Base-by-base conservation (phyloP, 1,140 invertebrate species). In the Bombus confusus region DNA sequence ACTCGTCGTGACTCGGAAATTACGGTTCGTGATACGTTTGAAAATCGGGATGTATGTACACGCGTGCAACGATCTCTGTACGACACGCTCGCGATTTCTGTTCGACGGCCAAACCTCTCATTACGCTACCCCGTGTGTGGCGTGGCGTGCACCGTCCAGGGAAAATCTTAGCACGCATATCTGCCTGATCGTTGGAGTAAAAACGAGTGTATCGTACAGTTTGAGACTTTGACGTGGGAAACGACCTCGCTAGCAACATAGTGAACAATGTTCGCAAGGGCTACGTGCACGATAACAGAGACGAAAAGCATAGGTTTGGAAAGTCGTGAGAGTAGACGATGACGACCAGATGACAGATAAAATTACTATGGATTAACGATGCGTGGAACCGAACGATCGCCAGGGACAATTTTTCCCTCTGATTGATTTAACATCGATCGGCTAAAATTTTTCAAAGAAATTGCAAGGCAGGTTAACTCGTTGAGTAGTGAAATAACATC, bases 1-100 rank as follows among this genome's bases (percentile, higher is more conserved):
- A 74, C 37, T 75, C n/a, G 69, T 75, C 62, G 39, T 64, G 57
- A 64, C 64, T 52, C 28, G 37, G 22, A 86, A 91, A 91, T 91
- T 91, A 69, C 85, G 8, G 72, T 90, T 89, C 87, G 86, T 90
- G 85, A 83, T 80, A 59, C 71, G 83, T 74, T 47, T 69, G 22
- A 13, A 47, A 52, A 52, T 47, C 57, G 31, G 47, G 31, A 31
- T 52, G 31, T 13, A 31, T 52, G 28, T 22, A 62, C 37, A 62
- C 52, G 75, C 66, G 31, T 59, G 37, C 34, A 78, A 69, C 68
- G 73, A 31, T 31, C 41, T 25, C n/a, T 62, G 25, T 18, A 47
- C 28, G n/a, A 84, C 66, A 77, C 64, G 80, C 71, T 86, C 22
- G 59, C 64, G 83, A 83, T 86, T 80, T 86, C 64, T 88, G 80